Conservation (phyloP, 2,113 vertebrate species). For the Leuciscus idus region DNA sequence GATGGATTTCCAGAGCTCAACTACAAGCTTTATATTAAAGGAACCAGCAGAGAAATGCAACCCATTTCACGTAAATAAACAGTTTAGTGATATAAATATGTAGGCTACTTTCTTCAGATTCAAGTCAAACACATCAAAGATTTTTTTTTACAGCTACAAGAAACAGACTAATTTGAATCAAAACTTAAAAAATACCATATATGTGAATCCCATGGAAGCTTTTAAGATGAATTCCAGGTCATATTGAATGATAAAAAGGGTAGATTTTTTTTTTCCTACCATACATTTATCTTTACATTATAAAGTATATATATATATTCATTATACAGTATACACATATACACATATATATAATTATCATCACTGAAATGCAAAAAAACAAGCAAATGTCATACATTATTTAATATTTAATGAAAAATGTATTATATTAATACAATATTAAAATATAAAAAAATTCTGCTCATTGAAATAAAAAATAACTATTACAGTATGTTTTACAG, state of each 20-base stretch:
- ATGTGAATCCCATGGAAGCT: neutral
- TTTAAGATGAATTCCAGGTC: neutral
- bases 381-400: neutral
- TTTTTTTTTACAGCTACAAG: neutral
- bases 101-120: neutral
- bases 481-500: neutral
- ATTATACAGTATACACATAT: no score
- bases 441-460: no score
- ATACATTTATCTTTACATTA: no score
- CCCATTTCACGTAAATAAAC: neutral
- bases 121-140: neutral
- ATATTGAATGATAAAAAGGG: neutral
- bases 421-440: no score
- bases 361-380: neutral
- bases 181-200: neutral
- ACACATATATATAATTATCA: no score
- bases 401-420: neutral
- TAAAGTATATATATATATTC: no score
- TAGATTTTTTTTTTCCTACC: no score
- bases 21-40: constrained; percentile 59
- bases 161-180: neutral
- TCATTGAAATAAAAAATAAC: neutral
- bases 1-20: constrained; percentile 62
- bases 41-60: neutral
- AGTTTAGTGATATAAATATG: neutral